Evolutionary conservation across 2,797 vertebrate species (phyloP), one percentile per base, ranked within the genome.

Genomic region (Sphenodon punctatus): DNA sequence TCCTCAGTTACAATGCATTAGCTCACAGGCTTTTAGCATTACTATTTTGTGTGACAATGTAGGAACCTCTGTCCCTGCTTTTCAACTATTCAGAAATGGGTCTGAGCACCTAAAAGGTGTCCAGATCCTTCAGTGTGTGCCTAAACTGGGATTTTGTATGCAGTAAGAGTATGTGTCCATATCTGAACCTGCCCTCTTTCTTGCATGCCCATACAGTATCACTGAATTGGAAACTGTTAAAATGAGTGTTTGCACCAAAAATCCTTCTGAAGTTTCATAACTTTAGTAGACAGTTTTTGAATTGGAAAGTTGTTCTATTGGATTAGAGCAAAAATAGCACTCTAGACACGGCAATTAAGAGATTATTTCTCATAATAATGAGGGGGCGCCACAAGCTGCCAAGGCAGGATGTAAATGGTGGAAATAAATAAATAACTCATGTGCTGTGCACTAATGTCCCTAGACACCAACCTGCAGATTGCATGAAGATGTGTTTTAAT

Each of bases 401-500:
- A 51, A 27, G n/a, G 2, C 51, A 23, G 39, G 8, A 42, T 42
- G 15, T 30, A 51, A 3, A 27, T 51, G 51, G 49, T 51, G 27
- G 49, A n/a, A 51, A 51, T 16, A n/a, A n/a, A n/a, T n/a, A n/a
- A n/a, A n/a, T n/a, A 15, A 7, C 17, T 53, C n/a, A 51, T 15
- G 13, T 15, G 17, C 49, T 16, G 30, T 27, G 19, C 5, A 53
- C 17, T 15, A 30, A 9, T 53, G 30, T 53, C 51, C 17, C 16
- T n/a, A 30, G 27, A 30, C n/a, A 27, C n/a, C n/a, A 30, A 10
- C 9, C 5, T 4, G 53, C 27, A 53, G 43, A 10, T 23, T 46
- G 19, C 5, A 30, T n/a, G 30, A 15, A 17, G 9, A 27, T n/a
- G 27, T 25, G 15, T 0, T 10, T 0, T 2, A 55, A 38, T 39